Evolutionary conservation across 2,113 vertebrate species (phyloP).

Genomic region (Rhodinocichla rosea): DNA sequence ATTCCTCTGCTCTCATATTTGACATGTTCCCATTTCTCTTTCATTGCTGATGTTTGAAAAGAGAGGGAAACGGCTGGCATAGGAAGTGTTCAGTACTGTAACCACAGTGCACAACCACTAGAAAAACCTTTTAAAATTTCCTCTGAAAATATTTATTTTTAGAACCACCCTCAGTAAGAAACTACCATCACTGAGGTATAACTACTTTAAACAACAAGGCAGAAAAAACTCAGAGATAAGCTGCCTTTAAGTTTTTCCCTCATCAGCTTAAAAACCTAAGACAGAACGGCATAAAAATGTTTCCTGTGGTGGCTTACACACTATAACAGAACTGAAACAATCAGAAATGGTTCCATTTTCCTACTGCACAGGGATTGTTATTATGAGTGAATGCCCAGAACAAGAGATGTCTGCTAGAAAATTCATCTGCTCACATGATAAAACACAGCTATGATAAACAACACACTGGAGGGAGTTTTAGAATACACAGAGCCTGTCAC

Average conservation of each 20-base stretch:
- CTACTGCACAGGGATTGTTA: not conserved
- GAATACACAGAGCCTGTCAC: not conserved
- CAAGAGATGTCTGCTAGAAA: not conserved
- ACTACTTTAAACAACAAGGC: not conserved
- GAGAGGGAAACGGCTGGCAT: not conserved
- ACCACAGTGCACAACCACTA: not conserved
- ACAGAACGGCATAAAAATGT: not conserved
- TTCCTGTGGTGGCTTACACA: not conserved
- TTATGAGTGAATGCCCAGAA: not conserved
- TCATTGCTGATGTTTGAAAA: not conserved
- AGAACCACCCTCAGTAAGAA: not conserved
- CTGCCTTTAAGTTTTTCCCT: not conserved
- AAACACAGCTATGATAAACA: not conserved
- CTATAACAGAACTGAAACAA: not conserved
- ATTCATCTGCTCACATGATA: not conserved
- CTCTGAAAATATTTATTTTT: not conserved
- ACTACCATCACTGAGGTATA: accelerated
- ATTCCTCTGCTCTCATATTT: not conserved
- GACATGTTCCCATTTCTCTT: not conserved
- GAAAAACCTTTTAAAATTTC: not conserved
- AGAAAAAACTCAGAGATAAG: not conserved
- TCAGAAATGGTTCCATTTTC: not conserved
- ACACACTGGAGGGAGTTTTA: not conserved
- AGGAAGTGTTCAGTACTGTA: not conserved
- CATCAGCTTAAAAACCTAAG: not conserved